A percentile compares a stretch with the other conserved stretches of the same genome.
These are phyloP conservation scores for Pygocentrus nattereri DNA, from an alignment of 2,797 vertebrate species.

Conservation along the genomic window DNA sequence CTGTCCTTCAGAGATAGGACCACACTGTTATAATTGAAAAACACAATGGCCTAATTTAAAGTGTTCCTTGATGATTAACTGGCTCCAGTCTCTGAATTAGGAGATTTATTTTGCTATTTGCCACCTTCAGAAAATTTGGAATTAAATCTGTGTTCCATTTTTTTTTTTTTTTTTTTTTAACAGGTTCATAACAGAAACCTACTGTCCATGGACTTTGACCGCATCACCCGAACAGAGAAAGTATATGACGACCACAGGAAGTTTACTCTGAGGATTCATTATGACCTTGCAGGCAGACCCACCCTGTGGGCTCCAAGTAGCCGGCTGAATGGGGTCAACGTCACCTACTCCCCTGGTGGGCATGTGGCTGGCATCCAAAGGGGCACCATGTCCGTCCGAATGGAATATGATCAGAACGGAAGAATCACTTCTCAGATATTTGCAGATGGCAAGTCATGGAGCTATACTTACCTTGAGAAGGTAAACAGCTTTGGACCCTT, in stretches of 20 bases:
- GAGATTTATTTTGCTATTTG: not conserved
- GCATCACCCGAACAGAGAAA: constrained; percentile 97
- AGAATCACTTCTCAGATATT: constrained; percentile 94
- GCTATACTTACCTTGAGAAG: constrained; percentile 98
- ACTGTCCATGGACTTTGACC: constrained; percentile 95
- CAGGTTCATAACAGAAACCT: constrained; percentile 98
- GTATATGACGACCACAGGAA: constrained; percentile 99
- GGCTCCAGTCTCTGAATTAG: not conserved
- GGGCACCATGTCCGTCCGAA: constrained; percentile 97
- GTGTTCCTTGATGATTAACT: constrained; percentile 38
- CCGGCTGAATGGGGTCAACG: constrained; percentile 94
- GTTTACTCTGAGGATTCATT: constrained; percentile 95
- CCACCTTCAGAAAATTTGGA: not conserved
- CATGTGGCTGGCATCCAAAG: constrained; percentile 95
- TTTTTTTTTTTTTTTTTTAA: constrained; percentile 5
- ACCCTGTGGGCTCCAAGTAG: constrained; percentile 98
- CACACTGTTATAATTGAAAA: constrained; percentile 67
- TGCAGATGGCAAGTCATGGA: constrained; percentile 97
- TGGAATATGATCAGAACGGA: constrained; percentile 96
- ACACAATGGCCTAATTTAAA: constrained; percentile 56
- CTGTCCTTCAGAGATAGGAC: constrained; percentile 66
- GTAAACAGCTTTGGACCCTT: constrained; percentile 67
- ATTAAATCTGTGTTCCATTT: not conserved
- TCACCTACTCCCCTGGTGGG: constrained; percentile 93
- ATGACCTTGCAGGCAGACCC: constrained; percentile 93